Percentiles rank a stretch among this genome's conserved stretches.
phyloP scores from a whole-genome alignment of 2,113 vertebrate genomes.

The Datnioides undecimradiatus region DNA sequence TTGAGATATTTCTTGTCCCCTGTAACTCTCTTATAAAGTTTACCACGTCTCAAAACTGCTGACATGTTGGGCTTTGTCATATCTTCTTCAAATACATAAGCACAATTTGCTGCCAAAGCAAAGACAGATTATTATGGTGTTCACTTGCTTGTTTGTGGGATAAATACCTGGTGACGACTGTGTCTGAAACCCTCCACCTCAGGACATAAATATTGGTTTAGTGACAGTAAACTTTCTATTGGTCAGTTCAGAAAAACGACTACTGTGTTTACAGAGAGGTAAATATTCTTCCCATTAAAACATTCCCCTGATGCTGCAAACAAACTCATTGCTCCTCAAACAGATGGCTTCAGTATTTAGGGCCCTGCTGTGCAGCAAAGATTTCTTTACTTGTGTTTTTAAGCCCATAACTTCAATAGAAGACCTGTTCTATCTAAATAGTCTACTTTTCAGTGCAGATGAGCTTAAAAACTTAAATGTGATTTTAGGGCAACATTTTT shows the following conservation, averaged over 20 bases:
- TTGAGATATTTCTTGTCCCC: neutral
- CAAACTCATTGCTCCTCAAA: neutral
- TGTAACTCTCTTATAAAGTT: neutral
- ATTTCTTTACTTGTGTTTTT: constrained; percentile 3
- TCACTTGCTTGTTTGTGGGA: constrained; percentile 11
- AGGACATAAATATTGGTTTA: constrained; percentile 51
- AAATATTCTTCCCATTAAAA: constrained; percentile 38
- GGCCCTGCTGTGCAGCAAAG: neutral
- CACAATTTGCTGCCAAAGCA: neutral
- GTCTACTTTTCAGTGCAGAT: neutral
- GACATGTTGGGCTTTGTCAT: constrained; percentile 8
- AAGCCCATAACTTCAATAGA: neutral
- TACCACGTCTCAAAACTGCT: constrained; percentile 9
- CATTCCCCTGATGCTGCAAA: neutral
- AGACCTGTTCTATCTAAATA: no score
- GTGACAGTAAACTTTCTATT: constrained; percentile 40
- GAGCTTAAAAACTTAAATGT: neutral
- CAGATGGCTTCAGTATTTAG: neutral
- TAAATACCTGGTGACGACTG: constrained; percentile 20
- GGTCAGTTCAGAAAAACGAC: neutral
- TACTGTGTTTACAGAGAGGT: constrained; percentile 35
- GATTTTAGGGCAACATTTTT: neutral
- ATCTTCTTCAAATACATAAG: constrained; percentile 13
- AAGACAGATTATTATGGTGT: constrained; percentile 11
- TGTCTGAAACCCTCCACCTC: neutral